Percentiles rank a stretch among this genome's conserved stretches.
Conservation (phyloP, 1,140 invertebrate species). For the Cephus cinctus region DNA sequence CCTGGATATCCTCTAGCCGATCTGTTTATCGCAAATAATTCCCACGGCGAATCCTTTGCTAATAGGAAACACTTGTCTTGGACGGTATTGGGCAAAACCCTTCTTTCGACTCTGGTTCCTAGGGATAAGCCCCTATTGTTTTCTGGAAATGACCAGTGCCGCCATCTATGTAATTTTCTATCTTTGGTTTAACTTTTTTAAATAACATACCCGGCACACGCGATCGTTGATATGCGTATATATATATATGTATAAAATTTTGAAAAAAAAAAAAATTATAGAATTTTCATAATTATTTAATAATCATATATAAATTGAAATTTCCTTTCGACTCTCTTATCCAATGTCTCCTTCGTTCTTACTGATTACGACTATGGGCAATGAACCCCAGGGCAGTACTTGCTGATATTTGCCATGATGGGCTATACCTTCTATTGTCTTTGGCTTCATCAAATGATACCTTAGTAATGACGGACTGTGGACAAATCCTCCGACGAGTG, state of each 20-base stretch:
- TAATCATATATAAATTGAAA: background rate
- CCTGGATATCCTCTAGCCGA: background rate
- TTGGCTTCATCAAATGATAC: slow-evolving; percentile 9
- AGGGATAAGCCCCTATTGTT: background rate
- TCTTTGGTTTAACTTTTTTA: background rate
- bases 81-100: too few species aligned
- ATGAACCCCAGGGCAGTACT: too few species aligned
- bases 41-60: too few species aligned
- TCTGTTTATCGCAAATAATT: background rate
- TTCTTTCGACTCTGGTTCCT: background rate
- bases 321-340: background rate
- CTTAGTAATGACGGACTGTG: background rate
- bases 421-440: background rate
- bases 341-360: too few species aligned
- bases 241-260: background rate
- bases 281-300: background rate
- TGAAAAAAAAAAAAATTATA: background rate
- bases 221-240: background rate
- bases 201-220: background rate
- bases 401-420: background rate
- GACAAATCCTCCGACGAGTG: background rate
- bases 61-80: background rate
- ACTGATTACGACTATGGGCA: too few species aligned
- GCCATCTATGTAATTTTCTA: background rate
- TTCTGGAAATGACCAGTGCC: background rate